Evolutionary conservation across 2,888 invertebrate species (phyloP).

Genomic region (Drosophila mulleri): DNA sequence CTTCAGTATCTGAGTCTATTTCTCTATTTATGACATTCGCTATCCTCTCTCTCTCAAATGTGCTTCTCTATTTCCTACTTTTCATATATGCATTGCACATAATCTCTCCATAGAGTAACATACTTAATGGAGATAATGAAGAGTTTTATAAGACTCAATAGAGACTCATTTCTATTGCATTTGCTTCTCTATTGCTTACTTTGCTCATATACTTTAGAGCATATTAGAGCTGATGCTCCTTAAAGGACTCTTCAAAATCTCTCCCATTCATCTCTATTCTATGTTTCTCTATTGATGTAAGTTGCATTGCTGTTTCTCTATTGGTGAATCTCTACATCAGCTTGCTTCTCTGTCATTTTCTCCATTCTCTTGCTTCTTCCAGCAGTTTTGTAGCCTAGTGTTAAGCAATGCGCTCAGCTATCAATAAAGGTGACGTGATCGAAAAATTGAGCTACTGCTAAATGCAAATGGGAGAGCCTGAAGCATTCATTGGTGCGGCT

Average conservation of each 20-base stretch:
- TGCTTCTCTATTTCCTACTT: neutral
- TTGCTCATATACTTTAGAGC: neutral
- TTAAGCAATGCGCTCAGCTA: neutral
- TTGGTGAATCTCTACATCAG: no score
- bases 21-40: no score
- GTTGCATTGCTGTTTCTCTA: neutral
- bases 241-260: no score
- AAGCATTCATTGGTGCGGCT: neutral
- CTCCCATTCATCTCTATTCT: no score
- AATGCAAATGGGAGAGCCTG: constrained; percentile 41
- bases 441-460: constrained; percentile 57
- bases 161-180: no score
- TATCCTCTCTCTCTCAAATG: no score
- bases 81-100: no score
- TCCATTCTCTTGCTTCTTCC: neutral
- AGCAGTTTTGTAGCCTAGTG: neutral
- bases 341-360: no score
- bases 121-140: neutral
- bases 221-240: neutral
- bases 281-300: no score
- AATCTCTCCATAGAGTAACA: neutral
- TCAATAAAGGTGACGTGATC: constrained; percentile 13
- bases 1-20: no score
- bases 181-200: neutral
- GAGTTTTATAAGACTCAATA: neutral